These are phyloP conservation scores for Agrotis puta DNA, from an alignment of 2,888 invertebrate species.

Conservation along the genomic window DNA sequence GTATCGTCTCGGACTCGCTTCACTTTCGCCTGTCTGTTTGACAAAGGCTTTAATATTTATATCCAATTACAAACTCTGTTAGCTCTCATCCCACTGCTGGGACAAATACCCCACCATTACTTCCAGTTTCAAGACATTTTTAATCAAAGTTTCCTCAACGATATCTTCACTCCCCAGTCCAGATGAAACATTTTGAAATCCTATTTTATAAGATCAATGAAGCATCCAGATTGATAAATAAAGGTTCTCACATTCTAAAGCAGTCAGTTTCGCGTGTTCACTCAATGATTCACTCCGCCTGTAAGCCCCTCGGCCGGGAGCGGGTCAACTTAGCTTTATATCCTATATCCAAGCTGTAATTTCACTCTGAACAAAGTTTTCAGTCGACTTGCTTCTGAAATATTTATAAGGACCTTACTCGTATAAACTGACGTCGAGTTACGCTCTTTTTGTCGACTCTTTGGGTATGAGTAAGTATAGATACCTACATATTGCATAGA, in stretches of 20 bases:
- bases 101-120: no score
- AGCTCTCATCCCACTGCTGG: no score
- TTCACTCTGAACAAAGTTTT: slow-evolving; percentile 37
- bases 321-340: slow-evolving; percentile 26
- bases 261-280: slow-evolving; percentile 24
- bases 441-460: slow-evolving; percentile 5
- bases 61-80: no score
- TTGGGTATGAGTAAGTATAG: no score
- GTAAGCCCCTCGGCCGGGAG: slow-evolving; percentile 15
- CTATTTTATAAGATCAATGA: slow-evolving; percentile 4
- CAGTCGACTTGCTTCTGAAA: slow-evolving; percentile 35
- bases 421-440: slow-evolving; percentile 16
- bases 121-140: no score
- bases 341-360: slow-evolving; percentile 34
- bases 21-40: no score
- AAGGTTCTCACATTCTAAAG: slow-evolving; percentile 5
- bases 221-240: slow-evolving; percentile 9
- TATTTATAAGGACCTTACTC: slow-evolving; percentile 38
- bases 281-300: slow-evolving; percentile 27
- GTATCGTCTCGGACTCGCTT: no score
- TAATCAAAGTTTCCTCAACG: not conserved
- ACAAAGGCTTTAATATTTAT: no score
- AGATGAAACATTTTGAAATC: not conserved
- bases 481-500: no score
- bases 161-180: not conserved